phyloP scores from a whole-genome alignment of 2,888 invertebrate genomes.

The Plagiodera versicolora region DNA sequence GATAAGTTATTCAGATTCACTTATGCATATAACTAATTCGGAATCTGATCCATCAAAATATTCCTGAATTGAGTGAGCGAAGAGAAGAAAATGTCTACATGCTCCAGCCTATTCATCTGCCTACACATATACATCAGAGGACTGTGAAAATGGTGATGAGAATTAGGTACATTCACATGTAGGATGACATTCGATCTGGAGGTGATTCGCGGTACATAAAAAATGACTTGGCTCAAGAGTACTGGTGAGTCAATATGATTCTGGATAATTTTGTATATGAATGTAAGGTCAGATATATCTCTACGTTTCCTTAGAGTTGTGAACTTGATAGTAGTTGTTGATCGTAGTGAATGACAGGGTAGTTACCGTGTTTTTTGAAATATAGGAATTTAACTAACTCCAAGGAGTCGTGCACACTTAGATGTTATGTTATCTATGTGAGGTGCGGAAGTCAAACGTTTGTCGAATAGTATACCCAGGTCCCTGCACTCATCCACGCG shows the following conservation, averaged over 20 bases:
- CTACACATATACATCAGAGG: too few species aligned
- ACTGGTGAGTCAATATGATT: background rate
- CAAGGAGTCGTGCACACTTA: slow-evolving; percentile 4
- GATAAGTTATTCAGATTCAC: too few species aligned
- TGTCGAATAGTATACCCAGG: slow-evolving; percentile 15
- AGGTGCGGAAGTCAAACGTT: slow-evolving; percentile 8
- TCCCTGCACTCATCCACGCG: slow-evolving; percentile 5
- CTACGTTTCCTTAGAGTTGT: background rate
- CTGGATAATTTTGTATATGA: background rate
- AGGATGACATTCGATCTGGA: too few species aligned
- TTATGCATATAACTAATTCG: too few species aligned
- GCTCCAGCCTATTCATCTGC: too few species aligned
- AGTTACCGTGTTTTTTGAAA: background rate
- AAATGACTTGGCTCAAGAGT: background rate
- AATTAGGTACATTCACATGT: too few species aligned
- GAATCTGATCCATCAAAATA: too few species aligned
- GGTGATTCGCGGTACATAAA: too few species aligned
- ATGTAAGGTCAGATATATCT: background rate
- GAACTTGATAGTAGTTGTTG: background rate
- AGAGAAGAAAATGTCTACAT: too few species aligned
- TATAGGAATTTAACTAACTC: background rate
- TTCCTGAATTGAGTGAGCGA: too few species aligned
- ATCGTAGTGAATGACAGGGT: background rate
- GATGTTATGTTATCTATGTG: too few species aligned
- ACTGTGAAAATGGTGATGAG: too few species aligned